These are phyloP conservation scores for Synergus japonicus DNA, from an alignment of 2,888 invertebrate genomes.

Conservation along the genomic window DNA sequence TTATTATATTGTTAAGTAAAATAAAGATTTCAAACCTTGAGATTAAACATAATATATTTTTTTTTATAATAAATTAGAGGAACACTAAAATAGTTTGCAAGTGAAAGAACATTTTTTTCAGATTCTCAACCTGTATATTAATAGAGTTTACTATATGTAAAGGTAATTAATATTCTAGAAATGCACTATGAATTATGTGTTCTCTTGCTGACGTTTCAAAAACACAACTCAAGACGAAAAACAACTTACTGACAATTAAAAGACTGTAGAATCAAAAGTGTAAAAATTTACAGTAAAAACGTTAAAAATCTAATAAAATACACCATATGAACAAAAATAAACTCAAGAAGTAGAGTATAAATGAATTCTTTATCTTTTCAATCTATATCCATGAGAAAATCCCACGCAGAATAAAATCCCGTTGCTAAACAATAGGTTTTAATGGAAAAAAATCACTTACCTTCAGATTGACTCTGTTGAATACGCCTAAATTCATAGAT, in stretches of 20 bases:
- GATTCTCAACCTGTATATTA: neutral
- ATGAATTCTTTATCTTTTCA: neutral
- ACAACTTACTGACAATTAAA: neutral
- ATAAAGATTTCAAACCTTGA: too few relatives aligned
- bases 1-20: too few relatives aligned
- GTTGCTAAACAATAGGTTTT: neutral
- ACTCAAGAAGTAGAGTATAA: neutral
- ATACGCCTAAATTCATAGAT: conserved; percentile 90
- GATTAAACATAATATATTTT: too few relatives aligned
- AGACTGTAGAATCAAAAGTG: neutral
- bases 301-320: neutral
- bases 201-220: conserved; percentile 4
- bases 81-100: too few relatives aligned
- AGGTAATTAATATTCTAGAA: neutral
- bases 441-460: conserved; percentile 75
- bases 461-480: conserved; percentile 89
- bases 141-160: neutral
- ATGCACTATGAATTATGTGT: neutral
- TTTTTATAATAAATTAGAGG: too few relatives aligned
- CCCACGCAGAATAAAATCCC: neutral
- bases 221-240: neutral
- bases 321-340: neutral
- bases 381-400: conserved; percentile 10
- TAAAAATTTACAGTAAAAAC: neutral
- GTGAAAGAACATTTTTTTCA: too few relatives aligned